phyloP scores from a whole-genome alignment of 1,140 invertebrate genomes.

The Trachymyrmex cornetzi region DNA sequence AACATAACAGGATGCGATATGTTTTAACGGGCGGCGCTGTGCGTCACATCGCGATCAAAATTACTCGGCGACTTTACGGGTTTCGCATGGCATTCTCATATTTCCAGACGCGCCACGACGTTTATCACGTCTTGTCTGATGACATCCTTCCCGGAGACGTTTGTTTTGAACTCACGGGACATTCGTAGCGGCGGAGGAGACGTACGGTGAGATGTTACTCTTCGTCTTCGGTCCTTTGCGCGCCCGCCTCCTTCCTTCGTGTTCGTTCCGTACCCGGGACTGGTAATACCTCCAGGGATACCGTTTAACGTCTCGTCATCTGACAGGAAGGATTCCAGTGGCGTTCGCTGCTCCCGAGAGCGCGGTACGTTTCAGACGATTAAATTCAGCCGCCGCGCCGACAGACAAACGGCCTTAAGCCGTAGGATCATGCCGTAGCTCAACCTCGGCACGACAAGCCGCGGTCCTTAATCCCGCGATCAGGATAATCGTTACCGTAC shows the following conservation, averaged over 20 bases:
- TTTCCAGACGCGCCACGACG: slow-evolving; percentile 57
- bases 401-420: slow-evolving; percentile 74
- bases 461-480: slow-evolving; percentile 73
- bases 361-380: slow-evolving; percentile 72
- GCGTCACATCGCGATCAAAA: slow-evolving; percentile 57
- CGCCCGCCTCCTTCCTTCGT: slow-evolving; percentile 52
- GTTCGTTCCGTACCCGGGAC: slow-evolving; percentile 69
- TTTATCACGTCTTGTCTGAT: slow-evolving; percentile 73
- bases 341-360: slow-evolving; percentile 56
- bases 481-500: slow-evolving; percentile 70
- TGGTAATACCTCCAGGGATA: slow-evolving; percentile 77
- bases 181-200: slow-evolving; percentile 52
- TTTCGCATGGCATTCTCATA: slow-evolving; percentile 67
- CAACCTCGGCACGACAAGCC: slow-evolving; percentile 67
- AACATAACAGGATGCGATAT: slow-evolving; percentile 43
- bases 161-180: slow-evolving; percentile 72
- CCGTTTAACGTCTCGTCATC: slow-evolving; percentile 72
- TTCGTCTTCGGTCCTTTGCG: slow-evolving; percentile 20
- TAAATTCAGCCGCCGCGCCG: slow-evolving; percentile 74
- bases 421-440: slow-evolving; percentile 67
- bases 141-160: slow-evolving; percentile 70
- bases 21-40: slow-evolving; percentile 2
- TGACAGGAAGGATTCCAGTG: slow-evolving; percentile 72
- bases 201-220: slow-evolving; percentile 57
- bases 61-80: slow-evolving; percentile 54